Conservation (phyloP, 2,113 vertebrate genomes). For the Rhea pennata region DNA sequence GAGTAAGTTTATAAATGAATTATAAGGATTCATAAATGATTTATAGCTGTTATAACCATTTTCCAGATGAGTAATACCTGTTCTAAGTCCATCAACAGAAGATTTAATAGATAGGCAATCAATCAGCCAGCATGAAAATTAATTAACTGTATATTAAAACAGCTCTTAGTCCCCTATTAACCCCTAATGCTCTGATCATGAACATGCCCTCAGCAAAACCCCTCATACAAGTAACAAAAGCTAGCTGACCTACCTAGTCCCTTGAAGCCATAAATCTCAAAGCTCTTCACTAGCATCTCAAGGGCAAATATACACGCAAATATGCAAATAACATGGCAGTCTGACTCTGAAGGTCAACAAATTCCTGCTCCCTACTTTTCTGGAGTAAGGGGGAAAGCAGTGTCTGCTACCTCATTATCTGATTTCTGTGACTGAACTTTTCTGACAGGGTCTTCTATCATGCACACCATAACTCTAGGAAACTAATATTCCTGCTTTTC, state of each 20-base stretch:
- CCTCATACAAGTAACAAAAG: not conserved
- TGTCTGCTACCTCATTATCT: not conserved
- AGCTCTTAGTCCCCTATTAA: not conserved
- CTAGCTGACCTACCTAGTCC: not conserved
- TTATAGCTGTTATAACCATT: conserved; percentile 29
- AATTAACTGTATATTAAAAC: not conserved
- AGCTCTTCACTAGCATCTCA: not conserved
- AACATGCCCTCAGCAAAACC: not conserved
- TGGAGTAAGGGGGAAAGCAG: fast-evolving
- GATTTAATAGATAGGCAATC: conserved; percentile 34
- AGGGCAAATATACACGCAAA: not conserved
- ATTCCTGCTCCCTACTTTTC: not conserved
- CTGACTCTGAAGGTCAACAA: not conserved
- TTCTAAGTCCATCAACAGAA: conserved; percentile 18
- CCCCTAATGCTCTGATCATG: not conserved
- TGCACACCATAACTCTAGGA: fast-evolving
- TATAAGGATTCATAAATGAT: not conserved
- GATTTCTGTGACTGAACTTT: not conserved
- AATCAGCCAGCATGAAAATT: conserved; percentile 10
- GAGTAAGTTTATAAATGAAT: conserved; percentile 5
- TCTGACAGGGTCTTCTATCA: not conserved
- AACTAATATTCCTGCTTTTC: not conserved
- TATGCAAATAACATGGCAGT: not conserved
- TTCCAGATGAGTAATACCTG: conserved; percentile 11
- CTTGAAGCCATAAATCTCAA: fast-evolving